phyloP scores from a whole-genome alignment of 2,113 vertebrate genomes.

The Epinephelus moara region DNA sequence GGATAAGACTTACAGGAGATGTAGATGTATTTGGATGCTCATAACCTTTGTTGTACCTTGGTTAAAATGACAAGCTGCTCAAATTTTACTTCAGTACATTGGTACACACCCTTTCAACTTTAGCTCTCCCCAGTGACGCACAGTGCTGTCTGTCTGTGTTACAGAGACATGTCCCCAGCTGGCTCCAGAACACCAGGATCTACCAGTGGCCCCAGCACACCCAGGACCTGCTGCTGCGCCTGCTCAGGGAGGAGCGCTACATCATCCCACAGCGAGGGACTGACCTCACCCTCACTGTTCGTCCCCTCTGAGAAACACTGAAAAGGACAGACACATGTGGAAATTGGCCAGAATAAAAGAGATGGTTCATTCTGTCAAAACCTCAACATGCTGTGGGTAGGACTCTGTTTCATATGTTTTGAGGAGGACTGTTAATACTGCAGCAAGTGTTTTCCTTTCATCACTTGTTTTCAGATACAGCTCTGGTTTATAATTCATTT shows the following conservation, averaged over 20 bases:
- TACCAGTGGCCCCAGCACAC: constrained; percentile 92
- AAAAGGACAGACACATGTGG: neutral
- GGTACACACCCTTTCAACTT: neutral
- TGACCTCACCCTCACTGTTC: constrained; percentile 90
- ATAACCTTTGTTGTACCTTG: neutral
- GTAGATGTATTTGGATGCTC: neutral
- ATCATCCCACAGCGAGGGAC: constrained; percentile 87
- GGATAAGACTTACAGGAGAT: neutral
- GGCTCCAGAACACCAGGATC: constrained; percentile 94
- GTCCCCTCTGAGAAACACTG: constrained; percentile 60
- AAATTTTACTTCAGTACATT: neutral
- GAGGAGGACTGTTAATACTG: neutral
- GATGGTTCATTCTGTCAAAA: neutral
- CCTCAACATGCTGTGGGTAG: neutral
- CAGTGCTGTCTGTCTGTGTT: neutral
- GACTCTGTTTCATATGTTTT: neutral
- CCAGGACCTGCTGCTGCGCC: constrained; percentile 91
- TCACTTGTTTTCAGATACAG: neutral
- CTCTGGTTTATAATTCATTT: neutral
- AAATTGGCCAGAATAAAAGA: neutral
- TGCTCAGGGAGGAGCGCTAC: constrained; percentile 93
- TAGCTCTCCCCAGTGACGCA: neutral
- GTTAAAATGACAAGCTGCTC: neutral
- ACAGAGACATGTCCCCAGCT: constrained; percentile 92
- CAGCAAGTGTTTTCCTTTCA: neutral